These are phyloP conservation scores for Sebastes alutus DNA, from an alignment of 2,797 vertebrate species.

Conservation along the genomic window DNA sequence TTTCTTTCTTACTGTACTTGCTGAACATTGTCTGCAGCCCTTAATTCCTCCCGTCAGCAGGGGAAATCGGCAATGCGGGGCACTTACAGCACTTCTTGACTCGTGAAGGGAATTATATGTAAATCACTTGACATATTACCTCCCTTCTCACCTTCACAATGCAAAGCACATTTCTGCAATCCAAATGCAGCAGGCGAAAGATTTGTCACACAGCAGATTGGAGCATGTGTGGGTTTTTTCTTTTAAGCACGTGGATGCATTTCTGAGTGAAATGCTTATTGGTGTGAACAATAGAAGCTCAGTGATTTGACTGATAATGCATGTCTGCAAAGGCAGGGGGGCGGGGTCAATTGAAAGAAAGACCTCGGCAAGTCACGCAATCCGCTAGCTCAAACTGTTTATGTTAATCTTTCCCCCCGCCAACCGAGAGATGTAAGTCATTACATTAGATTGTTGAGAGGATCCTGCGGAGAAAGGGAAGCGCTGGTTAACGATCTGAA, in stretches of 20 bases:
- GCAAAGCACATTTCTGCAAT: constrained; percentile 18
- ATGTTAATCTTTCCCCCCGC: constrained; percentile 54
- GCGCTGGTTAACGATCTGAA: constrained; percentile 34
- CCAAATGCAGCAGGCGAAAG: neutral
- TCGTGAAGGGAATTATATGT: constrained; percentile 29
- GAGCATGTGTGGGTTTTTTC: neutral
- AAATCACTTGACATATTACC: constrained; percentile 43
- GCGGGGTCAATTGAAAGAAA: constrained; percentile 42
- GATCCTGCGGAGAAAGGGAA: constrained; percentile 19
- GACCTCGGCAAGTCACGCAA: constrained; percentile 22
- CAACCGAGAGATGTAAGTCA: constrained; percentile 15
- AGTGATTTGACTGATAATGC: constrained; percentile 47
- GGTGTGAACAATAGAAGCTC: constrained; percentile 1
- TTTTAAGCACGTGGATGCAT: neutral
- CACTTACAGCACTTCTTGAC: constrained; percentile 1
- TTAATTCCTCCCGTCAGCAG: constrained; percentile 20
- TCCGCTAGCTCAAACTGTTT: constrained; percentile 20
- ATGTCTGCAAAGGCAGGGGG: constrained; percentile 13
- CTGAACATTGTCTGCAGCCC: constrained; percentile 14
- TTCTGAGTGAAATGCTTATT: constrained; percentile 23
- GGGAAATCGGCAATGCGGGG: constrained; percentile 5
- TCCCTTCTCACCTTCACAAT: constrained; percentile 31
- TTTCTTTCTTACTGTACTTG: constrained; percentile 8
- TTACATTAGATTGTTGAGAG: constrained; percentile 40
- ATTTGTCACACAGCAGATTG: constrained; percentile 11